Evolutionary conservation across 2,797 vertebrate genomes (phyloP).

Genomic region (Coluber constrictor): DNA sequence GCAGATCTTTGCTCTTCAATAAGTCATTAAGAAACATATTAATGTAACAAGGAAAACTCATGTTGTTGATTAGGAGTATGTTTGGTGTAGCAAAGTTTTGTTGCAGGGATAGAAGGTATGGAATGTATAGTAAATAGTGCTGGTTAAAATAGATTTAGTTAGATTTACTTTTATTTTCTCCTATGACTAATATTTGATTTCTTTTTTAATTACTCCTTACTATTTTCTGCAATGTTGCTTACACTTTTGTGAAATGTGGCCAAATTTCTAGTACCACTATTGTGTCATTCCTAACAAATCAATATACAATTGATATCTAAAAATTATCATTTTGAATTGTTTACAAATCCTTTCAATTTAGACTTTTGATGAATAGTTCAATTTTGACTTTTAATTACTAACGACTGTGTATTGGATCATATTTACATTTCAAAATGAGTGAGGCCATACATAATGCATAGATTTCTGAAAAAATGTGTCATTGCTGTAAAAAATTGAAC

Average conservation of each 20-base stretch:
- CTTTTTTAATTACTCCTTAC: not conserved
- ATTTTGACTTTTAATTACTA: not conserved
- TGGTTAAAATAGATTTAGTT: not conserved
- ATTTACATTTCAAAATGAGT: not conserved
- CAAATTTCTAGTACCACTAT: not conserved
- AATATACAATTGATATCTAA: not conserved
- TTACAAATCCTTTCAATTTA: not conserved
- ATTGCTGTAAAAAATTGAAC: not conserved
- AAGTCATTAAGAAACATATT: not conserved
- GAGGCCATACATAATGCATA: not conserved
- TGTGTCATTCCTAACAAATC: not conserved
- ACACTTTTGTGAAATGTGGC: not conserved
- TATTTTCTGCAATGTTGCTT: not conserved
- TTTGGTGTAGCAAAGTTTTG: not conserved
- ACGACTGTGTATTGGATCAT: not conserved
- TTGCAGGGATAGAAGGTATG: not conserved
- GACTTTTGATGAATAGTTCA: not conserved
- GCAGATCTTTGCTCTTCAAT: not conserved
- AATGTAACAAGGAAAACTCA: not conserved
- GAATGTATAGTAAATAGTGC: not conserved
- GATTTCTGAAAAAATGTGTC: not conserved
- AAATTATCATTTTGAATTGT: not conserved
- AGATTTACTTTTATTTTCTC: not conserved
- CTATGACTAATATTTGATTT: not conserved
- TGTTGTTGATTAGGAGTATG: not conserved